These are phyloP conservation scores for Nyctibius bracteatus DNA, from an alignment of 2,113 vertebrate genomes.

Conservation along the genomic window DNA sequence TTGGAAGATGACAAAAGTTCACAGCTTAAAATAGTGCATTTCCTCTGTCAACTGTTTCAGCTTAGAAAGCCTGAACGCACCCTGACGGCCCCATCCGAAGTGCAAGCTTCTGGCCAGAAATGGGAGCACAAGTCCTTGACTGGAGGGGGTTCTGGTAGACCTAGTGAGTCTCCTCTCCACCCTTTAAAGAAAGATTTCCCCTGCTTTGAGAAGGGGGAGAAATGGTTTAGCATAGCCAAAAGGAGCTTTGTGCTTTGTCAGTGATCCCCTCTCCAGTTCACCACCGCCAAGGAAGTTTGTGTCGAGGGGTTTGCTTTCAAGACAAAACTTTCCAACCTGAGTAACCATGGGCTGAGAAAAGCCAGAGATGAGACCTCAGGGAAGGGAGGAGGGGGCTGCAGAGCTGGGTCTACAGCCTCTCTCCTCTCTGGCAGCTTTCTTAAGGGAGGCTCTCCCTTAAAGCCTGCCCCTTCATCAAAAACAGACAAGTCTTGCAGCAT, in stretches of 20 bases:
- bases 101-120: not conserved
- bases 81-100: not conserved
- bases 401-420: not conserved
- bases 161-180: not conserved
- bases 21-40: not conserved
- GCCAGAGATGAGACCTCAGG: not conserved
- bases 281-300: not conserved
- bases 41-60: not conserved
- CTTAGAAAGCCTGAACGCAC: not conserved
- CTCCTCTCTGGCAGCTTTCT: not conserved
- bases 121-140: not conserved
- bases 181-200: not conserved
- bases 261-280: not conserved
- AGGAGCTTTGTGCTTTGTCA: not conserved
- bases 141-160: not conserved
- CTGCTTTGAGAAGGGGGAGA: not conserved
- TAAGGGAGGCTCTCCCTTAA: not conserved
- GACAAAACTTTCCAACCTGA: not conserved
- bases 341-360: not conserved
- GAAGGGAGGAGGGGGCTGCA: not conserved
- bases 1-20: conserved; percentile 28
- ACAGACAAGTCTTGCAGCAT: not conserved
- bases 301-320: not conserved
- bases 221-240: not conserved
- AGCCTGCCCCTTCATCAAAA: not conserved